Conservation (phyloP, 1,140 invertebrate genomes). For the Zaprionus davidi region DNA sequence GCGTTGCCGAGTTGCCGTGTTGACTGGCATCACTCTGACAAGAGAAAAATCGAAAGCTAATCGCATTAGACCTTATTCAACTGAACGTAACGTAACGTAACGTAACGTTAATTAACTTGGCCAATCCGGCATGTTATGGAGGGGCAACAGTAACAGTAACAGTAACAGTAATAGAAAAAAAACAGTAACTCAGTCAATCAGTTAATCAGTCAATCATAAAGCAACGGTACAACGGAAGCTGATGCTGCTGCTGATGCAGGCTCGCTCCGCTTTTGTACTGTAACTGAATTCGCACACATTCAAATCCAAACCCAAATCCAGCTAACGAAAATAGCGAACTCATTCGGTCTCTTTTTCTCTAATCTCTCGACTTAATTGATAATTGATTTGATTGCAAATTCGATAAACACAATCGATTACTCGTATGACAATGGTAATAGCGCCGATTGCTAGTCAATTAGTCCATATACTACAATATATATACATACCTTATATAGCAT, state of each 20-base stretch:
- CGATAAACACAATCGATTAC: conserved; percentile 62
- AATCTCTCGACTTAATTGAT: conserved; percentile 46
- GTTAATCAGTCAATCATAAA: conserved; percentile 1
- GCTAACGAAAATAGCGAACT: conserved; percentile 39
- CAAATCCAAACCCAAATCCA: conserved; percentile 22
- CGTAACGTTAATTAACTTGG: conserved; percentile 36
- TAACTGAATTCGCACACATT: conserved; percentile 12
- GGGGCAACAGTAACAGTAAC: conserved; percentile 19
- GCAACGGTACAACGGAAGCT: conserved; percentile 13
- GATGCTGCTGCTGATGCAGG: background rate
- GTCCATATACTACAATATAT: background rate
- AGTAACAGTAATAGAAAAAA: background rate
- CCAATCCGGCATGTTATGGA: conserved; percentile 40
- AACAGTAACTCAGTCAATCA: background rate
- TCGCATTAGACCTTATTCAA: conserved; percentile 24
- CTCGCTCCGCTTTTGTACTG: background rate
- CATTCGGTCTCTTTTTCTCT: conserved; percentile 37
- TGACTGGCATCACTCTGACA: background rate
- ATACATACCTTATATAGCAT: background rate
- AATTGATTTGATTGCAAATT: conserved; percentile 67
- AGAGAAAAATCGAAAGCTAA: conserved; percentile 20
- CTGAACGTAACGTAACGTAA: conserved; percentile 26
- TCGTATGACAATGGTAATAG: conserved; percentile 84
- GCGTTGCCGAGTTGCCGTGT: too few relatives aligned
- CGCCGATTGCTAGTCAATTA: conserved; percentile 45